A percentile compares a stretch with the other conserved stretches of the same genome.
These are phyloP conservation scores for Notiomystis cincta DNA, from an alignment of 2,113 vertebrate genomes.

Conservation along the genomic window DNA sequence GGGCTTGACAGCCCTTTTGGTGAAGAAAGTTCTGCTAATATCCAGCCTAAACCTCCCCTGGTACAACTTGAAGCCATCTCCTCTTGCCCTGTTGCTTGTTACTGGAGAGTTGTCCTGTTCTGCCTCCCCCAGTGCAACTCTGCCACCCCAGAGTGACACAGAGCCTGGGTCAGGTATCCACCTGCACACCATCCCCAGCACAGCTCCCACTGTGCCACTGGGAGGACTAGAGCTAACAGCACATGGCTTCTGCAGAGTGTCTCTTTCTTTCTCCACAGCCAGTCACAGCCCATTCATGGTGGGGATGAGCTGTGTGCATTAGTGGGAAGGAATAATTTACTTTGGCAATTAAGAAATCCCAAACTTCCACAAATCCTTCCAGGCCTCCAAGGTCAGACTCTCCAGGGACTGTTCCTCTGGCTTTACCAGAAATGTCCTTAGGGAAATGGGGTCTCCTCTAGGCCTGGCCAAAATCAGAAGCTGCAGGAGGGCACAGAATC, in stretches of 20 bases:
- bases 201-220: neutral
- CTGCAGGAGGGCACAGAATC: neutral
- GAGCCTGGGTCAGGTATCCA: neutral
- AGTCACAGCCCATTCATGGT: neutral
- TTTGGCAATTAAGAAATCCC: neutral
- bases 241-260: neutral
- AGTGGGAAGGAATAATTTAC: neutral
- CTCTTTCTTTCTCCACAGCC: neutral
- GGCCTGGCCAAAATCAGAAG: neutral
- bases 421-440: neutral
- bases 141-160: neutral
- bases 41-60: neutral
- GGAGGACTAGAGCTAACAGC: neutral
- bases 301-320: neutral
- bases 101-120: neutral
- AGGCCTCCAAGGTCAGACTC: neutral
- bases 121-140: neutral
- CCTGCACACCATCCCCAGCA: neutral
- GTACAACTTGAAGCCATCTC: neutral
- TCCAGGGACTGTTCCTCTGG: neutral
- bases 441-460: neutral
- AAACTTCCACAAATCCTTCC: neutral
- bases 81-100: neutral
- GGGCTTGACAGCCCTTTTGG: neutral
- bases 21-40: neutral